A percentile compares a stretch with the other conserved stretches of the same genome.
Evolutionary conservation across 2,113 vertebrate species (phyloP).

Genomic region (Gallinago undulata): DNA sequence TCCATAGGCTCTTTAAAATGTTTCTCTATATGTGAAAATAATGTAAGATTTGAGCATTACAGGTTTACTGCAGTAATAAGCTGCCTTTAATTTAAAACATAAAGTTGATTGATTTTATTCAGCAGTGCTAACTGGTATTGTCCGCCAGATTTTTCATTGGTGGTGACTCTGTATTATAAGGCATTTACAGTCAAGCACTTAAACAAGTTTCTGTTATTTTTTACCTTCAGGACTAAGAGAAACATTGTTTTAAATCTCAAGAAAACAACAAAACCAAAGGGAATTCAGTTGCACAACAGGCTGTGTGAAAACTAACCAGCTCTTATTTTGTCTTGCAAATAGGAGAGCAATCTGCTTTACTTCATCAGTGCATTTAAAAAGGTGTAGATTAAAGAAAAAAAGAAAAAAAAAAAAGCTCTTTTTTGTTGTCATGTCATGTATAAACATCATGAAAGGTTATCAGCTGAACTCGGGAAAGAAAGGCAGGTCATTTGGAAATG

Average conservation of each 20-base stretch:
- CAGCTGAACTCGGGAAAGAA: background rate
- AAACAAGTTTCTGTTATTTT: background rate
- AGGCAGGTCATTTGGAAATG: background rate
- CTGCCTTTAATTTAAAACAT: constrained; percentile 2
- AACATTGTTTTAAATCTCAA: background rate
- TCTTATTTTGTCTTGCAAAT: background rate
- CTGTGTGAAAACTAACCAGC: background rate
- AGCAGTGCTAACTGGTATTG: background rate
- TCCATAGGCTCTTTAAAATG: constrained; percentile 2
- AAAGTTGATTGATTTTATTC: background rate
- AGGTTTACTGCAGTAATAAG: constrained; percentile 16
- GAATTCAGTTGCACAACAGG: background rate
- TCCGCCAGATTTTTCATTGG: background rate
- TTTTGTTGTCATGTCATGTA: background rate
- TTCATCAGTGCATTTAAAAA: background rate
- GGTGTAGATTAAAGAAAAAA: background rate
- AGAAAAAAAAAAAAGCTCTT: background rate
- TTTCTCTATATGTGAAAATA: background rate
- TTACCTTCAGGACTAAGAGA: background rate
- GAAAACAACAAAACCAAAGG: background rate
- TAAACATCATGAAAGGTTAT: background rate
- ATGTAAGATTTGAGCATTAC: background rate
- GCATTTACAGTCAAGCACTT: background rate
- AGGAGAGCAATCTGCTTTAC: background rate
- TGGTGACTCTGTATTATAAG: background rate